phyloP scores from a whole-genome alignment of 2,113 vertebrate genomes.

The Peromyscus maniculatus region DNA sequence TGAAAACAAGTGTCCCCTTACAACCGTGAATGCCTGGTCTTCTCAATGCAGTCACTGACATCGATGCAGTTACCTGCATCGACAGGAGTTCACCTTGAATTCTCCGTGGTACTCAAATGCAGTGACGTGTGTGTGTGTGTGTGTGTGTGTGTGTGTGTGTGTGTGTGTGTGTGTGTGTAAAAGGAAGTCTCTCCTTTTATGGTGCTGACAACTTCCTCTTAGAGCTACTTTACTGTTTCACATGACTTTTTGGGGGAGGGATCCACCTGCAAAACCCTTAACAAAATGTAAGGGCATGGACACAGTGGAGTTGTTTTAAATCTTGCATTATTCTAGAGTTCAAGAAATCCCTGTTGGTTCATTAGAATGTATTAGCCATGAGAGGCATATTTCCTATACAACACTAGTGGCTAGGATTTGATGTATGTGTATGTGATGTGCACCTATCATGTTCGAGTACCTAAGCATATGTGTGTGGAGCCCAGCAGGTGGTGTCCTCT shows the following conservation, averaged over 20 bases:
- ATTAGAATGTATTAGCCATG: neutral
- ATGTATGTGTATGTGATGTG: neutral
- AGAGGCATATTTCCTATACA: neutral
- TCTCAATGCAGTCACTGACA: neutral
- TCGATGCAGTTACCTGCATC: too few relatives aligned
- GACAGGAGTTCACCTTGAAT: neutral
- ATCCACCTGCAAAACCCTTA: neutral
- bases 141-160: neutral
- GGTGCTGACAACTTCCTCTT: neutral
- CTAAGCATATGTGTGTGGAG: neutral
- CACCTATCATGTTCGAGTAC: neutral
- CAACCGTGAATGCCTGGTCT: neutral
- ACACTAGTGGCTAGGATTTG: neutral
- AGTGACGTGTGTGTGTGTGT: neutral
- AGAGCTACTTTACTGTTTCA: neutral
- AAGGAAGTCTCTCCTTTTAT: neutral
- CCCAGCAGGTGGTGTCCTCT: neutral
- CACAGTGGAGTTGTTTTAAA: neutral
- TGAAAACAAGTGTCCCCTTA: neutral
- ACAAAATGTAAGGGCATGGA: neutral
- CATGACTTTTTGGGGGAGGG: too few relatives aligned
- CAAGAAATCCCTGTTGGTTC: conserved; percentile 5
- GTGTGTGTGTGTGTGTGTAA: neutral
- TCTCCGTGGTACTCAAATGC: neutral
- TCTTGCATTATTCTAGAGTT: neutral